Base-by-base conservation (phyloP, 2,888 invertebrate species). In the Teleogryllus oceanicus region DNA sequence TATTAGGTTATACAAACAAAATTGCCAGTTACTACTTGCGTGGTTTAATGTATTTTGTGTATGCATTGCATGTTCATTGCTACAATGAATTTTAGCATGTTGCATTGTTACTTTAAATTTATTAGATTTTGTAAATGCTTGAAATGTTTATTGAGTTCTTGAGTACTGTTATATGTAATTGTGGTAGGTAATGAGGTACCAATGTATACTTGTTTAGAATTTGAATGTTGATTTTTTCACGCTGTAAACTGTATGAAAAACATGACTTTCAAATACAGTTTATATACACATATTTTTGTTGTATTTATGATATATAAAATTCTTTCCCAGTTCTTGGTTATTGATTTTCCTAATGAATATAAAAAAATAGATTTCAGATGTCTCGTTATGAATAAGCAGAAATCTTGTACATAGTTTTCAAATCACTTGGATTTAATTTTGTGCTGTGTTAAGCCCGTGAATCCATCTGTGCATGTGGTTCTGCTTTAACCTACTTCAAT, bases 251-350 rank as follows among this genome's bases (percentile, higher is more conserved):
- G 62, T 62, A 62, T 62, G 13, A 62, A 18, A 37, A 62, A 62
- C n/a, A 62, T 62, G 13, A 62, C 62, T n/a, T 62, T 62, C 62
- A 62, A 62, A 62, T 62, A 62, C 62, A 62, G 62, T 62, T 62
- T 62, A 62, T 62, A 62, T 18, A 62, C 16, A 18, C 10, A n/a
- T 12, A 12, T 62, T 62, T 62, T 13, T 62, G 62, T 62, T 62
- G 16, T n/a, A 62, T 62, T 62, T 62, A 13, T 62, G 62, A 62
- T 18, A 4, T 37, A 8, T 62, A 62, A n/a, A 62, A 62, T 62
- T n/a, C 4, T 62, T 62, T 62, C 62, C 62, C n/a, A 18, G 62
- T 62, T 37, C 37, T 37, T 37, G 8, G 37, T 37, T 37, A 37
- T 37, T 37, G 8, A 37, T 37, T 37, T 37, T 37, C 24, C 37